phyloP scores from a whole-genome alignment of 2,888 invertebrate genomes.

The Oithona nana region DNA sequence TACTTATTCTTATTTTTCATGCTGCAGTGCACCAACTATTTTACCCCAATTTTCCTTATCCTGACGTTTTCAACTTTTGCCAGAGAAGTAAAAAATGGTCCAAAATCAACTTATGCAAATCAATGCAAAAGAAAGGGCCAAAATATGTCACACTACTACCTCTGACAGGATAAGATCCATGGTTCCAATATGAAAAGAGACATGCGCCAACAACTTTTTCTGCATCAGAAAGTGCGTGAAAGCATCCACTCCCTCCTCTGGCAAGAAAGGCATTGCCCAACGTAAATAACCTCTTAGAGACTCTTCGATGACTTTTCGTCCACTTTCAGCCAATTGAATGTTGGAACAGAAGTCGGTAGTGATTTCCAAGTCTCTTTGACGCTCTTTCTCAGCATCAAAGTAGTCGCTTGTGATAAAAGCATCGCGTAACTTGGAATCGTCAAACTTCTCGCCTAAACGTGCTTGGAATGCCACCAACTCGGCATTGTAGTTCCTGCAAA shows the following conservation, averaged over 20 bases:
- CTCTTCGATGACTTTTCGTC: constrained; percentile 42
- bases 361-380: constrained; percentile 7
- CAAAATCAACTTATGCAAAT: too few species aligned
- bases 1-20: too few species aligned
- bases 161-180: constrained; percentile 56
- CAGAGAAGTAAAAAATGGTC: too few species aligned
- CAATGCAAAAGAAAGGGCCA: too few species aligned
- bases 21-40: too few species aligned
- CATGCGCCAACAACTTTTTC: constrained; percentile 44
- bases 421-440: constrained; percentile 43
- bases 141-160: too few species aligned
- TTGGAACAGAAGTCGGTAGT: constrained; percentile 47
- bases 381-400: neutral
- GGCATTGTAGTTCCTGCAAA: constrained; percentile 69
- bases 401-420: constrained; percentile 43
- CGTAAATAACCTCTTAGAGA: constrained; percentile 49
- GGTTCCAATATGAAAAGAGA: constrained; percentile 55
- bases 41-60: too few species aligned
- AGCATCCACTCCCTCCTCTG: constrained; percentile 49
- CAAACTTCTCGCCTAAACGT: constrained; percentile 62
- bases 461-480: constrained; percentile 73
- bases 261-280: constrained; percentile 47
- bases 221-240: constrained; percentile 45
- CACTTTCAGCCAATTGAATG: constrained; percentile 43
- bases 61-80: too few species aligned